Evolutionary conservation across 2,113 vertebrate genomes (phyloP), one percentile per base, ranked within the genome.

Genomic region (Columbina picui): DNA sequence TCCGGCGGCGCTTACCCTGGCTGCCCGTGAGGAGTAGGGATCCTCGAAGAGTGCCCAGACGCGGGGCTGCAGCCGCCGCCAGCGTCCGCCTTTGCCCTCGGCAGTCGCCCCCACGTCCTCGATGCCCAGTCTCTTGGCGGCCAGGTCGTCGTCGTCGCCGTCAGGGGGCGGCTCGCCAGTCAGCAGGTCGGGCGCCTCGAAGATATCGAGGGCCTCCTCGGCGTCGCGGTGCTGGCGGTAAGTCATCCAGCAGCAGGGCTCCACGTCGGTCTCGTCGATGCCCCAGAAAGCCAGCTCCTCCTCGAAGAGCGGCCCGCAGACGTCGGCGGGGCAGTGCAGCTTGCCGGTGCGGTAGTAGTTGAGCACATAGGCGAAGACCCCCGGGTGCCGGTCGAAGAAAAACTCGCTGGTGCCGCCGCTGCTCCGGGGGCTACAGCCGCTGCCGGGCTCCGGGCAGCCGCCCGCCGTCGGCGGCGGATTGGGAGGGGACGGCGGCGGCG

Each of bases 161-260:
- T 97, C 94, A 74, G 19, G 71, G 8, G 96, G 95, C 6, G 96
- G 96, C 95, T 99, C 98, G 52, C 99, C 99, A 59, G 98, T 99
- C 93, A 99, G 98, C 55, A 98, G 96, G 84, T 98, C 98, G 34
- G 43, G 43, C 43, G 43, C 43, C 18, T 45, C 43, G 43, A 45
- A 45, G 43, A 45, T 45, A 45, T 45, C 99, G 49, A 99, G 98
- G 13, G 99, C 99, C 97, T 99, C 99, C 95, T 99, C 99, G 14
- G 99, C 99, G 96, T 99, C 99, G 47, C 99, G 98, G 98, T 99
- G 99, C 97, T 99, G 99, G 84, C 99, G 95, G 97, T 99, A 99
- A 49, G 98, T 99, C 99, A 99, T 99, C 99, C 99, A 99, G 97
- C 99, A 99, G 98, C 99, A 99, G 55, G 99, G 98, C 98, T 99